Percentiles rank a stretch among this genome's conserved stretches.
These are phyloP conservation scores for Plagiodera versicolora DNA, from an alignment of 2,888 invertebrate genomes.

Conservation along the genomic window DNA sequence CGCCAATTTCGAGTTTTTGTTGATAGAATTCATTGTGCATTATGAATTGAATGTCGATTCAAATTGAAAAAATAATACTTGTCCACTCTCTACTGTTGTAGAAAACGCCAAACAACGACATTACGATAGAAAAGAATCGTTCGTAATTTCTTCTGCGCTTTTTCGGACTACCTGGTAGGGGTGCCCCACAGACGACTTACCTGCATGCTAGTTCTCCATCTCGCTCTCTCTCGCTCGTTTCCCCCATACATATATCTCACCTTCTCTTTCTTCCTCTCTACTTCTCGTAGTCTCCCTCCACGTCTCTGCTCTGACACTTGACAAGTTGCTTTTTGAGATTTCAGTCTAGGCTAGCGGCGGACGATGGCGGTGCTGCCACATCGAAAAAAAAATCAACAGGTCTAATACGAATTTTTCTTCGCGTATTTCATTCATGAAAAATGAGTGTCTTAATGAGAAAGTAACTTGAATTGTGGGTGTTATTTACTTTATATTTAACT, in stretches of 20 bases:
- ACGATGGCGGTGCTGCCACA: constrained; percentile 24
- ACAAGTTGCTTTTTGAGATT: constrained; percentile 56
- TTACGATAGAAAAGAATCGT: too few species aligned
- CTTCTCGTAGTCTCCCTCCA: constrained; percentile 29
- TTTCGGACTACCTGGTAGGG: neutral
- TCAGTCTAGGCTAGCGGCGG: constrained; percentile 48
- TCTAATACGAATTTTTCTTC: neutral
- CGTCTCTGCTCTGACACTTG: constrained; percentile 52
- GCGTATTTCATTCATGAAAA: too few species aligned
- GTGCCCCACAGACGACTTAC: neutral
- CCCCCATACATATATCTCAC: too few species aligned
- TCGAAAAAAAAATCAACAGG: neutral
- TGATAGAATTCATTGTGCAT: too few species aligned
- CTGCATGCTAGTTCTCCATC: neutral
- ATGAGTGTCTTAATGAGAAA: too few species aligned
- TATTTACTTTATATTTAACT: too few species aligned
- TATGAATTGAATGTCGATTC: too few species aligned
- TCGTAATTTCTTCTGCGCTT: neutral
- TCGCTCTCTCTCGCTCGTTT: neutral
- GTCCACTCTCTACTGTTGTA: too few species aligned
- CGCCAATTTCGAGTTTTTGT: too few species aligned
- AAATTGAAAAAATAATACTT: too few species aligned
- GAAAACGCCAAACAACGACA: too few species aligned
- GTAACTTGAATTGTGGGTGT: too few species aligned
- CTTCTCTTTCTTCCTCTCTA: constrained; percentile 9